These are phyloP conservation scores for Andrena hattorfiana DNA, from an alignment of 2,888 invertebrate genomes.

Conservation along the genomic window DNA sequence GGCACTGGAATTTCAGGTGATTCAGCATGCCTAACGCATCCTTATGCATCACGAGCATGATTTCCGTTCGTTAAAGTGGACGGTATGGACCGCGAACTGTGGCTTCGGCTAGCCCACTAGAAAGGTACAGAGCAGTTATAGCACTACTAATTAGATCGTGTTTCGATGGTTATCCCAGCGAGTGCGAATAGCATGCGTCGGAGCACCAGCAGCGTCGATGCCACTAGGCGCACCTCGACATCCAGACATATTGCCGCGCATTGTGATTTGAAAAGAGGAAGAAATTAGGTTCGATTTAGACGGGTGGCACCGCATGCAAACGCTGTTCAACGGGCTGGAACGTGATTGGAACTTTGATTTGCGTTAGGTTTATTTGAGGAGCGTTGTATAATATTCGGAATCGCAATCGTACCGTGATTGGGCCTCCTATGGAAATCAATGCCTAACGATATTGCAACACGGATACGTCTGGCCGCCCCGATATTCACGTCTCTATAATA, in stretches of 20 bases:
- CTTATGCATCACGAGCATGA: not conserved
- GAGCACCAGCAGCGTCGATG: not conserved
- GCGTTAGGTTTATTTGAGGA: conserved; percentile 40
- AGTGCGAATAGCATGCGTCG: conserved; percentile 1
- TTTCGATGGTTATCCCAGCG: not conserved
- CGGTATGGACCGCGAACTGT: not conserved
- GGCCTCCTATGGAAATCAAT: conserved; percentile 26
- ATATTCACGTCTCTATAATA: not conserved
- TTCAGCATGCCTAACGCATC: conserved; percentile 6
- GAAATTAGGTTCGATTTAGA: conserved; percentile 37
- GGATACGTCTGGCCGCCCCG: not conserved
- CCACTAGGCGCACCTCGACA: not conserved
- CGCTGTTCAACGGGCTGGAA: conserved; percentile 22
- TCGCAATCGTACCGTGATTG: conserved; percentile 30
- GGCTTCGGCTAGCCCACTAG: not conserved
- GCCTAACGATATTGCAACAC: conserved; percentile 28
- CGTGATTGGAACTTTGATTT: conserved; percentile 46
- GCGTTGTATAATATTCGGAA: conserved; percentile 48
- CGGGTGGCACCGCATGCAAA: not conserved
- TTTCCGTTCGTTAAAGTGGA: not conserved
- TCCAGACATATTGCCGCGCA: not conserved
- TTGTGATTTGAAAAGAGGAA: conserved; percentile 1
- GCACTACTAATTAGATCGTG: not conserved
- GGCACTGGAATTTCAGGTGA: not conserved
- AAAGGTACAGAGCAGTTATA: not conserved